Evolutionary conservation across 2,888 invertebrate genomes (phyloP).

Genomic region (Papilio gigon): DNA sequence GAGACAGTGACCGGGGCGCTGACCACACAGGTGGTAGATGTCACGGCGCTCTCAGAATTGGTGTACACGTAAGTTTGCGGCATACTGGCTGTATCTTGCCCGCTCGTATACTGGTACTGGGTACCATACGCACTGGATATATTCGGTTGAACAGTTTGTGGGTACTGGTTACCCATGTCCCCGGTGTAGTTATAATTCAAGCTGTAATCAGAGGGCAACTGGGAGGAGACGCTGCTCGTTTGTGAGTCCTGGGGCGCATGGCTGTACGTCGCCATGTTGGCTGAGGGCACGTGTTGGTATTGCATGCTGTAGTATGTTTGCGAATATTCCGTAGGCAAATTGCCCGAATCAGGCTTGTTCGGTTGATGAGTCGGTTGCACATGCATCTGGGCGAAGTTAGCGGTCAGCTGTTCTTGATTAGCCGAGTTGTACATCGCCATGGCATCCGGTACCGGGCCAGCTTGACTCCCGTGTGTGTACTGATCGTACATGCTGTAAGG

Average conservation of each 20-base stretch:
- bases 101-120: constrained; percentile 55
- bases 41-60: constrained; percentile 55
- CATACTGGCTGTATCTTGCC: constrained; percentile 51
- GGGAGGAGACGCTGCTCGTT: constrained; percentile 60
- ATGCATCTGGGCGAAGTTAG: constrained; percentile 71
- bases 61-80: constrained; percentile 66
- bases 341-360: constrained; percentile 53
- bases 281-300: constrained; percentile 59
- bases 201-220: constrained; percentile 59
- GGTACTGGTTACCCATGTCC: constrained; percentile 49
- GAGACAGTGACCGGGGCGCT: constrained; percentile 52
- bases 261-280: constrained; percentile 65
- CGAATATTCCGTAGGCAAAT: constrained; percentile 61
- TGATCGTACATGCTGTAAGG: constrained; percentile 51
- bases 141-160: constrained; percentile 45
- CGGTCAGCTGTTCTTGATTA: constrained; percentile 59
- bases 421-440: constrained; percentile 50
- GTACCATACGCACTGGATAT: constrained; percentile 47
- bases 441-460: constrained; percentile 56
- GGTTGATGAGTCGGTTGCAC: constrained; percentile 48
- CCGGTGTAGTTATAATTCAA: constrained; percentile 62
- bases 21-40: constrained; percentile 53
- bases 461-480: constrained; percentile 50
- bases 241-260: constrained; percentile 60
- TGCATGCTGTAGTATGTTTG: constrained; percentile 70